A percentile compares a stretch with the other conserved stretches of the same genome.
These are phyloP conservation scores for Aleiodes sp. DNA, from an alignment of 1,140 invertebrate genomes.

Conservation along the genomic window DNA sequence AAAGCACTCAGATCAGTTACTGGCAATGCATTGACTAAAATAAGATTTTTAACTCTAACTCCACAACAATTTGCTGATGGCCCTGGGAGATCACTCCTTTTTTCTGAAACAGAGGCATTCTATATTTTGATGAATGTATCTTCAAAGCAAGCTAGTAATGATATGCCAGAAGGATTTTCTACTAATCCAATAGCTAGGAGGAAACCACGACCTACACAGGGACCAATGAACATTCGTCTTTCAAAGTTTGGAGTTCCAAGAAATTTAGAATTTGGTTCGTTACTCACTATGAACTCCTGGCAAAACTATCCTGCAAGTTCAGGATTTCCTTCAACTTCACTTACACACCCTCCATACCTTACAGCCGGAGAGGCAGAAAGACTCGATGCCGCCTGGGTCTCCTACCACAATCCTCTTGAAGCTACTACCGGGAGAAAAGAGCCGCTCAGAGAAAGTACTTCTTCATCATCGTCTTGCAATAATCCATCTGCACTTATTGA, in stretches of 20 bases:
- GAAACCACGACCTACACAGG: conserved; percentile 28
- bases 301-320: not conserved
- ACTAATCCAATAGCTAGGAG: conserved; percentile 54
- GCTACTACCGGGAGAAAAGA: not conserved
- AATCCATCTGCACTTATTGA: conserved; percentile 19
- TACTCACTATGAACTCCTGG: not conserved
- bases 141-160: conserved; percentile 69
- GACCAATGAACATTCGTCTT: conserved; percentile 38
- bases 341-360: not conserved
- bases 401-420: not conserved
- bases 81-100: conserved; percentile 75
- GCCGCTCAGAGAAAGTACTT: not conserved
- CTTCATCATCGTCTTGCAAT: not conserved
- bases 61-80: conserved; percentile 84
- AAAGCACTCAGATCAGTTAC: conserved; percentile 62
- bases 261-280: not conserved
- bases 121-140: conserved; percentile 84
- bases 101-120: conserved; percentile 80
- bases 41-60: conserved; percentile 79
- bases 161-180: conserved; percentile 77
- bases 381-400: not conserved
- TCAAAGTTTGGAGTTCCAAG: not conserved
- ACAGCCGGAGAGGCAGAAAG: not conserved
- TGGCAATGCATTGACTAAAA: conserved; percentile 72
- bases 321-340: not conserved